These are phyloP conservation scores for Mormyrus iriodes DNA, from an alignment of 2,113 vertebrate species.

Conservation along the genomic window DNA sequence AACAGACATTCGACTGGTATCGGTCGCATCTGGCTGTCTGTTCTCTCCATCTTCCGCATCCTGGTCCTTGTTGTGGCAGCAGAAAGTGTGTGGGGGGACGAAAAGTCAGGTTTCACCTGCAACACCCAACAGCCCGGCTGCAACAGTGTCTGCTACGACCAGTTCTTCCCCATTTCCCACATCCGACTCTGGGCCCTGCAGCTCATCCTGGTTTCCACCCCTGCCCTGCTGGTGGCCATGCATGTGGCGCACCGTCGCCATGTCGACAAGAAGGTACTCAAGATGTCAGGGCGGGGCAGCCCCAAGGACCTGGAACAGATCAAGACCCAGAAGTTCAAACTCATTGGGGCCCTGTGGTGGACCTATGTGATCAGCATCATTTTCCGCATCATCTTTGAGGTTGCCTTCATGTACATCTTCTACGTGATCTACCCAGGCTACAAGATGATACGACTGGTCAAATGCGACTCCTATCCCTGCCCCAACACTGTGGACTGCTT, in stretches of 20 bases:
- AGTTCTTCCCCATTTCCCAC: slow-evolving; percentile 96
- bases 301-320: slow-evolving; percentile 81
- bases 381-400: slow-evolving; percentile 86
- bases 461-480: slow-evolving; percentile 90
- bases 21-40: slow-evolving; percentile 91
- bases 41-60: slow-evolving; percentile 97
- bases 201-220: slow-evolving; percentile 92
- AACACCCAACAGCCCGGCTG: slow-evolving; percentile 98
- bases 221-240: slow-evolving; percentile 92
- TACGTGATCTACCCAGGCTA: slow-evolving; percentile 91
- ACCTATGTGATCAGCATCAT: slow-evolving; percentile 88
- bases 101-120: slow-evolving; percentile 89
- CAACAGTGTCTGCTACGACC: slow-evolving; percentile 95
- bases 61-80: slow-evolving; percentile 95
- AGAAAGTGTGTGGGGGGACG: slow-evolving; percentile 93
- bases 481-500: slow-evolving; percentile 98
- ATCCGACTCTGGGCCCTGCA: slow-evolving; percentile 94
- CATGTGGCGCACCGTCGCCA: slow-evolving; percentile 93
- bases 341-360: slow-evolving; percentile 89
- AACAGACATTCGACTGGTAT: slow-evolving; percentile 95
- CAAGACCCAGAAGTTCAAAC: slow-evolving; percentile 86
- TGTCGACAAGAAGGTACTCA: slow-evolving; percentile 83
- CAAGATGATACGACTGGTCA: slow-evolving; percentile 90
- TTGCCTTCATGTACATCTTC: slow-evolving; percentile 91
- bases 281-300: slow-evolving; percentile 68